Evolutionary conservation across 2,797 vertebrate species (phyloP).

Genomic region (Sphenopsis melanotis): DNA sequence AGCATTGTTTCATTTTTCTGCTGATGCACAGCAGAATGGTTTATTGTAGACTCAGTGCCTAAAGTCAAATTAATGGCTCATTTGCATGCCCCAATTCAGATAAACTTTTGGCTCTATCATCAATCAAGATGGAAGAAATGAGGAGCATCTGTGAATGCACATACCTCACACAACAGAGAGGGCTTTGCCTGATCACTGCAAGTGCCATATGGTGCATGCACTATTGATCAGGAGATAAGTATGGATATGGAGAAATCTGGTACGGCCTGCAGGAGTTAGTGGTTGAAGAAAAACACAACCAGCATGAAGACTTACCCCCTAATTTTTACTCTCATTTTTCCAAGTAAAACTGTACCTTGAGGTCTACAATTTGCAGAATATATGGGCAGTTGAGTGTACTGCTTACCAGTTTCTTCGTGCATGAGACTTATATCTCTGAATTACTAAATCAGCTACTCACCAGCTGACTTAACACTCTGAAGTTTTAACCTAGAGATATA

Average conservation of each 20-base stretch:
- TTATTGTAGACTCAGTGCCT: neutral
- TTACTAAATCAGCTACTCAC: neutral
- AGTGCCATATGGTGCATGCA: neutral
- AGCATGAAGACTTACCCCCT: neutral
- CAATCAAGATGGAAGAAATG: neutral
- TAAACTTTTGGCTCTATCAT: neutral
- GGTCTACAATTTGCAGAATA: neutral
- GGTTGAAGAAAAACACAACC: neutral
- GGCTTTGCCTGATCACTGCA: neutral
- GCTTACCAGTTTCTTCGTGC: neutral
- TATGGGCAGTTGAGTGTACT: accelerated
- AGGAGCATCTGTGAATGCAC: neutral
- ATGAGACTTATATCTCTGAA: neutral
- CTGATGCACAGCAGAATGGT: neutral
- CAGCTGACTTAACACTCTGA: neutral
- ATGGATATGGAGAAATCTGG: neutral
- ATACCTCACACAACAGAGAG: neutral
- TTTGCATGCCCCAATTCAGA: neutral
- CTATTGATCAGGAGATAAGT: neutral
- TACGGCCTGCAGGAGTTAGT: neutral
- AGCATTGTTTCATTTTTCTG: neutral
- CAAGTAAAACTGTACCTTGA: neutral
- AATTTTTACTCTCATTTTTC: neutral
- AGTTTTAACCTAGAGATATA: neutral
- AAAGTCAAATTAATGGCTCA: neutral